phyloP scores from a whole-genome alignment of 1,140 invertebrate species.

The Ruditapes philippinarum region DNA sequence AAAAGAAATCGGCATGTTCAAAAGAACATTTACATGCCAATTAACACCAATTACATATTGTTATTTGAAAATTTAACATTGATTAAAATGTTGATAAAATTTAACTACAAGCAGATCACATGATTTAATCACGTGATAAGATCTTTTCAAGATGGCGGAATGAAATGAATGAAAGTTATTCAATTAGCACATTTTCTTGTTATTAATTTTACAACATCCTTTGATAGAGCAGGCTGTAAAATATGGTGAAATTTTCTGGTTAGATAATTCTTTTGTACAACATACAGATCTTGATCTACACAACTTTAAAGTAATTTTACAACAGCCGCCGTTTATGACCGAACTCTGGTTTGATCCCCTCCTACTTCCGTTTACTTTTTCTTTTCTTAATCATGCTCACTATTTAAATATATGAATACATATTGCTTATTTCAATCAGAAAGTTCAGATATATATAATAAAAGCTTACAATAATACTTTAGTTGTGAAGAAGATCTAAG shows the following conservation, averaged over 20 bases:
- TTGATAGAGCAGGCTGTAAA: conserved; percentile 38
- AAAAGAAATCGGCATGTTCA: background rate
- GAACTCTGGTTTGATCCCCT: background rate
- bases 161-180: conserved; percentile 33
- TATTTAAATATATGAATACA: too few relatives aligned
- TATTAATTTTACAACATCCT: conserved; percentile 34
- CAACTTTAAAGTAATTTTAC: background rate
- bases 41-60: conserved; percentile 48
- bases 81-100: conserved; percentile 47
- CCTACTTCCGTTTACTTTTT: background rate
- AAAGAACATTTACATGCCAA: conserved; percentile 32
- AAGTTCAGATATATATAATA: too few relatives aligned
- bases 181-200: conserved; percentile 29
- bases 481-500: too few relatives aligned
- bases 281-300: background rate
- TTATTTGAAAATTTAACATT: conserved; percentile 38
- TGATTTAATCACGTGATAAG: conserved; percentile 42
- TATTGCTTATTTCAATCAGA: too few relatives aligned
- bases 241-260: conserved; percentile 10
- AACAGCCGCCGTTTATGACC: background rate
- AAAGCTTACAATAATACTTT: too few relatives aligned
- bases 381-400: background rate
- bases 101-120: conserved; percentile 21
- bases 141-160: conserved; percentile 43
- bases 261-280: conserved; percentile 6